A percentile compares a stretch with the other conserved stretches of the same genome.
These are phyloP conservation scores for Gadopsis bispinosus DNA, from an alignment of 2,797 vertebrate genomes.

Conservation along the genomic window DNA sequence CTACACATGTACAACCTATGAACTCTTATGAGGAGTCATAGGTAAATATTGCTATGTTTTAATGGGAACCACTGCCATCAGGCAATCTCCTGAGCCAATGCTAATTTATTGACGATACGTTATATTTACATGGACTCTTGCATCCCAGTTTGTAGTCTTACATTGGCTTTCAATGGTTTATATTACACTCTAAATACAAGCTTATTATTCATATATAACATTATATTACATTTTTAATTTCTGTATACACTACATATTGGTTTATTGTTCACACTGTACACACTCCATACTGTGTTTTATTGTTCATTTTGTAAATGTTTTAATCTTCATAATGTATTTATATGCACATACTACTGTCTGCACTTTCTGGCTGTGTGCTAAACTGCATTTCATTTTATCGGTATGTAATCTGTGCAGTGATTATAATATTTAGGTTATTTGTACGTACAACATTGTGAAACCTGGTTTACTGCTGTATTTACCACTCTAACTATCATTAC, in stretches of 20 bases:
- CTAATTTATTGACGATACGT: not conserved
- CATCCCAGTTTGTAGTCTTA: not conserved
- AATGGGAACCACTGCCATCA: not conserved
- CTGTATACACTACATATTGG: not conserved
- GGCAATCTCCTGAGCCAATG: not conserved
- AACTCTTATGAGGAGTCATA: not conserved
- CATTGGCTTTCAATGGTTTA: not conserved
- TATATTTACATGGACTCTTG: not conserved
- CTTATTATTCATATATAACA: not conserved
- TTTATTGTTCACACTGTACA: not conserved
- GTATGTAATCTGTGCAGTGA: not conserved
- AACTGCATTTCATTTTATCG: not conserved
- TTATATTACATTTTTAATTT: too few species aligned
- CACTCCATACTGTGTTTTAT: not conserved
- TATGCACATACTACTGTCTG: not conserved
- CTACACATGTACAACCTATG: not conserved
- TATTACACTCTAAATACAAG: not conserved
- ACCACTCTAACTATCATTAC: too few species aligned
- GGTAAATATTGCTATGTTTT: not conserved
- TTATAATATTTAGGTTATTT: not conserved
- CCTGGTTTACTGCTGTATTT: too few species aligned
- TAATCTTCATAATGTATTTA: not conserved
- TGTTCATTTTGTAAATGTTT: not conserved
- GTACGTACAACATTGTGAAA: not conserved
- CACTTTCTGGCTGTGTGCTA: not conserved